These are phyloP conservation scores for Calliscelio sp. DNA, from an alignment of 2,888 invertebrate genomes.

Conservation along the genomic window DNA sequence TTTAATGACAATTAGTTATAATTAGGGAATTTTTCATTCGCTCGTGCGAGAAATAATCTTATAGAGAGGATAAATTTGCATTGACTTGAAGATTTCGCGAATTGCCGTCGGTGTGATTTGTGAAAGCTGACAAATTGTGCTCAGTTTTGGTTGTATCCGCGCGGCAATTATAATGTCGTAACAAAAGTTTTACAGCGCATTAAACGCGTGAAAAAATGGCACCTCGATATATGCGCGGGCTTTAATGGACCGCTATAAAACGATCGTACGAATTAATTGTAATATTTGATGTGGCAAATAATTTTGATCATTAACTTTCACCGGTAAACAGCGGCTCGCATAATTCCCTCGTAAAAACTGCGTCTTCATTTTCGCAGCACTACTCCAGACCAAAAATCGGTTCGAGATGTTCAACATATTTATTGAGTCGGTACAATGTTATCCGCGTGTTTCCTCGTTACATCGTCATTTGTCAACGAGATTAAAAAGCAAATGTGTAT, in stretches of 20 bases:
- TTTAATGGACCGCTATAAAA: constrained; percentile 17
- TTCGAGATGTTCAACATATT: constrained; percentile 37
- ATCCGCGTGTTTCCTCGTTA: constrained; percentile 44
- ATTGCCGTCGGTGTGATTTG: no score
- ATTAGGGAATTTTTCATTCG: background rate
- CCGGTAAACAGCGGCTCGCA: constrained; percentile 31
- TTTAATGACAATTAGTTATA: background rate
- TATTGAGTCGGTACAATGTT: constrained; percentile 54
- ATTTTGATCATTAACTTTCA: constrained; percentile 22
- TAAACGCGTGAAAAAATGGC: background rate
- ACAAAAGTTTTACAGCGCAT: background rate
- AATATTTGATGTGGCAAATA: constrained; percentile 4
- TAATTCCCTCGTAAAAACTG: constrained; percentile 46
- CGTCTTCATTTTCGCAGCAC: constrained; percentile 36
- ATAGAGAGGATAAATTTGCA: no score
- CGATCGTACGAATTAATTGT: constrained; percentile 31
- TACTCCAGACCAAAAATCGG: constrained; percentile 7
- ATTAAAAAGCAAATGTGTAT: constrained; percentile 58
- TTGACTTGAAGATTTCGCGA: no score
- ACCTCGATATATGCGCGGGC: constrained; percentile 6
- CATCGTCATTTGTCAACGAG: constrained; percentile 62
- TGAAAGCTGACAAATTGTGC: no score
- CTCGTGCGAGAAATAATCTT: no score
- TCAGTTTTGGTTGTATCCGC: no score
- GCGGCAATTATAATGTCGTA: background rate